These are phyloP conservation scores for Patella caerulea DNA, from an alignment of 2,888 invertebrate species.

Conservation along the genomic window DNA sequence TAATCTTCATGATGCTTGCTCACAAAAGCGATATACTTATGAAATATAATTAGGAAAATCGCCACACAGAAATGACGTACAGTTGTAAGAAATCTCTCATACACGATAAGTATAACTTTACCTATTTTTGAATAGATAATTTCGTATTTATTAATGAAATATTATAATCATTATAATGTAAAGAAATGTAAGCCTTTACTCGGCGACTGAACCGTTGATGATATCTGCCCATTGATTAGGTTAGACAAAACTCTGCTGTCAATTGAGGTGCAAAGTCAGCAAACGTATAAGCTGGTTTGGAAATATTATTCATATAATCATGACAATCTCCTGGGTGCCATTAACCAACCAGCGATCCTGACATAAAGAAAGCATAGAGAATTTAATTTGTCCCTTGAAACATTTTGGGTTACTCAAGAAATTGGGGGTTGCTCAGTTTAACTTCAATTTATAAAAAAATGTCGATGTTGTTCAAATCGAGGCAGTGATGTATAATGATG, in stretches of 20 bases:
- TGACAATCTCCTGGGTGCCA: slow-evolving; percentile 46
- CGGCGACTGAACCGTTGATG: slow-evolving; percentile 88
- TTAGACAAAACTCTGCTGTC: slow-evolving; percentile 87
- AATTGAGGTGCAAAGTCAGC: slow-evolving; percentile 91
- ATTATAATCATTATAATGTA: no score
- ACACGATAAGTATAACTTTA: no score
- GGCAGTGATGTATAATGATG: no score
- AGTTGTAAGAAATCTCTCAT: no score
- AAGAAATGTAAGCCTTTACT: slow-evolving; percentile 65
- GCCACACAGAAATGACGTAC: no score
- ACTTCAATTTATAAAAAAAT: no score
- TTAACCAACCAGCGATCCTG: slow-evolving; percentile 48
- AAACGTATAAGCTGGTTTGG: slow-evolving; percentile 88
- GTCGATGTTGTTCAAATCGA: no score
- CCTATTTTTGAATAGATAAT: no score
- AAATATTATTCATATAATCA: slow-evolving; percentile 85
- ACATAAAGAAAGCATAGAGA: background rate
- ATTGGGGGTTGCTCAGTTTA: no score
- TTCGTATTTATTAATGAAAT: no score
- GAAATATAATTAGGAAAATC: background rate
- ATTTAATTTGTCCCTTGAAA: no score
- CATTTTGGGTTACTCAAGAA: no score
- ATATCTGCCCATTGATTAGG: slow-evolving; percentile 87
- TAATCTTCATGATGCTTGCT: slow-evolving; percentile 91
- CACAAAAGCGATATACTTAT: slow-evolving; percentile 84